Percentiles rank a stretch among this genome's conserved stretches.
Evolutionary conservation across 2,888 invertebrate genomes (phyloP).

Genomic region (Tetrapedia diversipes): DNA sequence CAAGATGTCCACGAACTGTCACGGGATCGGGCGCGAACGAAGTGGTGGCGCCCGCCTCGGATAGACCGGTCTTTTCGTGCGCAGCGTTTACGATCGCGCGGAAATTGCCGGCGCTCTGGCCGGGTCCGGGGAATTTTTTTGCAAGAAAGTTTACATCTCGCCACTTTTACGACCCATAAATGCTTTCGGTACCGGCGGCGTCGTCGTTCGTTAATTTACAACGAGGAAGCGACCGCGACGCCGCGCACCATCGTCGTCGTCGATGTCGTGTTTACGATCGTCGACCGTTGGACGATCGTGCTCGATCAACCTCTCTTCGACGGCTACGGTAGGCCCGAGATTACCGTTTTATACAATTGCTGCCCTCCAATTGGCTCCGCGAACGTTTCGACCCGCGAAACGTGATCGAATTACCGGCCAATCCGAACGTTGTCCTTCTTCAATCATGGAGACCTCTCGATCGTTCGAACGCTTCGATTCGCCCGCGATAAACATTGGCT

Average conservation of each 20-base stretch:
- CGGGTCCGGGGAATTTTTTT: conserved; percentile 20
- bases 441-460: neutral
- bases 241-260: conserved; percentile 7
- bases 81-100: conserved; percentile 37
- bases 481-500: conserved; percentile 35
- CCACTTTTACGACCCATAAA: conserved; percentile 55
- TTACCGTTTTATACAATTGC: conserved; percentile 61
- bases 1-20: conserved; percentile 29
- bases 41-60: neutral
- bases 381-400: conserved; percentile 41
- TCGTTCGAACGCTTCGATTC: conserved; percentile 42
- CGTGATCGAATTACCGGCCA: conserved; percentile 63
- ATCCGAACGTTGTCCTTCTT: conserved; percentile 22
- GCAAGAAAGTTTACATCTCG: conserved; percentile 51
- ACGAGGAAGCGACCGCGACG: conserved; percentile 38
- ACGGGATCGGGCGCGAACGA: conserved; percentile 7
- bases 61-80: conserved; percentile 31
- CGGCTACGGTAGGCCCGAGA: conserved; percentile 21
- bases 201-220: conserved; percentile 56
- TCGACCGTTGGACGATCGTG: neutral
- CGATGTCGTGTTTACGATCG: conserved; percentile 53
- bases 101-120: conserved; percentile 16
- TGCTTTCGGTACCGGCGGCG: conserved; percentile 44
- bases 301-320: neutral
- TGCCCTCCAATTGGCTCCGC: conserved; percentile 44